Evolutionary conservation across 1,140 invertebrate species (phyloP), one percentile per base, ranked within the genome.

Genomic region (Pseudobourletiella spinata): DNA sequence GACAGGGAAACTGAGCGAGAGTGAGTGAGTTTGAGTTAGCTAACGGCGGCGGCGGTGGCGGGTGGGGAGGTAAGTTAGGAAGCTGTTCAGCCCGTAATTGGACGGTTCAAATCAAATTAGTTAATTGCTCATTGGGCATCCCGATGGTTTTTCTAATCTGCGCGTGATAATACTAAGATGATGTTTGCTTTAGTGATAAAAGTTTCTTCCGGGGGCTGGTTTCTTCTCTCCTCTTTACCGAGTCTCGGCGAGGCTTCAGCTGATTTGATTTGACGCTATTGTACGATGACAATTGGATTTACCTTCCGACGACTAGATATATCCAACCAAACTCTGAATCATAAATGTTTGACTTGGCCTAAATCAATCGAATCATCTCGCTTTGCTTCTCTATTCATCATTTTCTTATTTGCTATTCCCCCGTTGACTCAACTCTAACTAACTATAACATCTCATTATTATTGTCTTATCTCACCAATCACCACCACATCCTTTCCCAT

Each of bases 131-230:
- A 71, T 67, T 65, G 59, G 63, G 54, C 69, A 63, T 71, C 57
- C 61, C 59, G 64, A 67, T 71, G 65, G 67, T 65, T 63, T 59
- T 69, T 67, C 65, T 69, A 71, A 70, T 71, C 67, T 71, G 50
- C 63, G 63, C 65, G 60, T 71, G 67, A 71, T 69, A 71, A 69
- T 71, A 69, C 63, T 71, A 69, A 69, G 65, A 71, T 69, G 69
- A 66, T 71, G 68, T 71, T 68, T 70, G 57, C 64, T 58, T 65
- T 67, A 64, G 35, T 65, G 57, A 68, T 67, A 62, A 70, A 63
- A 52, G 39, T 46, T 56, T 29, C 51, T 28, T n/a, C 54, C 52
- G 15, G 43, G 26, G 57, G 57, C 57, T 18, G 11, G 50, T 22
- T 30, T 26, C 8, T 29, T 24, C 29, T 35, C 39, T 14, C 29